Evolutionary conservation across 1,140 invertebrate genomes (phyloP).

Genomic region (Samia ricini): DNA sequence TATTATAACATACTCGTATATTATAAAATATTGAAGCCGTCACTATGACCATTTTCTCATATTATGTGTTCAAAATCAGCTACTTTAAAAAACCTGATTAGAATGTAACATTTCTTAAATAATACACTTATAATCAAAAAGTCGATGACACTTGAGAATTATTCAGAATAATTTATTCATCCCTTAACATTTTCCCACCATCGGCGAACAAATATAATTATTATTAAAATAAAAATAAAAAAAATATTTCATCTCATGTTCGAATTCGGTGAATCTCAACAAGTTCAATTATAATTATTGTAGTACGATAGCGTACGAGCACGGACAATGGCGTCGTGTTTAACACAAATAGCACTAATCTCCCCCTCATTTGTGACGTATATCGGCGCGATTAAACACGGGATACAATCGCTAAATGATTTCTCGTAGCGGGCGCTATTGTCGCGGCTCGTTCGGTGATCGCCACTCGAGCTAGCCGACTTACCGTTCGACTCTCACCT

Average conservation of each 20-base stretch:
- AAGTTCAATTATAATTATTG: constrained; percentile 16
- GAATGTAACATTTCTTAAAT: no score
- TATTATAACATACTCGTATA: no score
- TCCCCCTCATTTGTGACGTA: constrained; percentile 50
- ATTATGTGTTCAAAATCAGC: no score
- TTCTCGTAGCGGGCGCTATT: constrained; percentile 43
- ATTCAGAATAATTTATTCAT: background rate
- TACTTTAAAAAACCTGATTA: no score
- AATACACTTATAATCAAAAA: background rate
- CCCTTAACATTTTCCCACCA: background rate
- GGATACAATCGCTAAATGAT: constrained; percentile 25
- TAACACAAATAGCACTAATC: constrained; percentile 66
- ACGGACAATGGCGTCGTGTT: constrained; percentile 51
- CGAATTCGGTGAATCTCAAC: constrained; percentile 16
- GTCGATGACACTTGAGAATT: background rate
- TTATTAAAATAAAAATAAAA: background rate
- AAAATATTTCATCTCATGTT: constrained; percentile 43
- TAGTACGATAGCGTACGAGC: constrained; percentile 20
- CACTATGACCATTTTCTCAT: no score
- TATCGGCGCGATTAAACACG: constrained; percentile 49
- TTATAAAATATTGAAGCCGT: no score
- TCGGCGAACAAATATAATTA: background rate
- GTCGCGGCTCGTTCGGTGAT: constrained; percentile 45
- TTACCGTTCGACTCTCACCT: constrained; percentile 28
- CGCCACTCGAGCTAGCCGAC: constrained; percentile 43